These are phyloP conservation scores for Penelope pileata DNA, from an alignment of 2,113 vertebrate species.

Conservation along the genomic window DNA sequence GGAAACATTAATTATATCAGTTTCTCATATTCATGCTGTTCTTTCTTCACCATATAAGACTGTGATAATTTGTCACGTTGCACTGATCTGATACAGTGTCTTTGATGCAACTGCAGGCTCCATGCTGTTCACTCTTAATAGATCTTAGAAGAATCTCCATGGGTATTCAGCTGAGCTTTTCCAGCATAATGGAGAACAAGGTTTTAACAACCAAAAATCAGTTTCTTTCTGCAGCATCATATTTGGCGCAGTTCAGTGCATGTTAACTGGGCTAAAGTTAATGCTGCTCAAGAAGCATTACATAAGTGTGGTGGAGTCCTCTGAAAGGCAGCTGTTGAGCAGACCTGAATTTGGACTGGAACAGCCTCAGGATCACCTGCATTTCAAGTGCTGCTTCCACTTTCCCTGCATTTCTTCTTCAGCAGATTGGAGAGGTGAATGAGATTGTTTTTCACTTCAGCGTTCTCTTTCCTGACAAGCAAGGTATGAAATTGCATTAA, in stretches of 20 bases:
- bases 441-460: neutral
- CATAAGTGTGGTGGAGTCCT: neutral
- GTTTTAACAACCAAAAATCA: neutral
- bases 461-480: neutral
- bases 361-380: neutral
- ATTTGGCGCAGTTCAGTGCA: neutral
- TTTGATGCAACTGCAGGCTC: constrained; percentile 13
- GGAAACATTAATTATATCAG: constrained; percentile 29
- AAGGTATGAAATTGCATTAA: neutral
- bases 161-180: constrained; percentile 13
- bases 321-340: neutral
- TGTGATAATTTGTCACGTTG: constrained; percentile 21
- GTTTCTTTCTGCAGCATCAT: neutral
- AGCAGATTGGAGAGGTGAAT: neutral
- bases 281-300: neutral
- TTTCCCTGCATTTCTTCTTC: neutral
- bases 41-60: constrained; percentile 19
- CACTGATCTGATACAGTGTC: constrained; percentile 22
- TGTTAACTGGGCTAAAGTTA: neutral
- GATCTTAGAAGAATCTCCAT: neutral
- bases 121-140: constrained; percentile 51
- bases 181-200: neutral
- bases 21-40: neutral
- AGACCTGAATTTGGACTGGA: neutral
- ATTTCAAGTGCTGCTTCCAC: neutral